Evolutionary conservation across 2,797 vertebrate genomes (phyloP).

Genomic region (Falco concolor): DNA sequence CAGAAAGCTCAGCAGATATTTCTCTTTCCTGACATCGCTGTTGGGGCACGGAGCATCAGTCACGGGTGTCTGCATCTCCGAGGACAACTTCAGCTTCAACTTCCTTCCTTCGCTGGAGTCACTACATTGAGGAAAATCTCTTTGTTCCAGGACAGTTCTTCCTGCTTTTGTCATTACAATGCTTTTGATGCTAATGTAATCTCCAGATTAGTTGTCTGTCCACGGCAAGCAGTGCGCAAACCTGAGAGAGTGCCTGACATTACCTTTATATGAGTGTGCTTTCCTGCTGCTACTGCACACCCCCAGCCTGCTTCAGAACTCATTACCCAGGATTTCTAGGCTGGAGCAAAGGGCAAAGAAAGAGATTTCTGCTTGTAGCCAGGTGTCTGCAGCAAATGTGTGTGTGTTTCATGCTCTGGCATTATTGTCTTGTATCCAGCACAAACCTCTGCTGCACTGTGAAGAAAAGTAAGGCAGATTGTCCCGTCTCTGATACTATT

Average conservation of each 20-base stretch:
- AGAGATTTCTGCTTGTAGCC: not conserved
- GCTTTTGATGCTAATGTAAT: not conserved
- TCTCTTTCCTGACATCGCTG: not conserved
- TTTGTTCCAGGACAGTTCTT: not conserved
- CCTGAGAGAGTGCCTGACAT: not conserved
- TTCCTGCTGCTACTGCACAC: not conserved
- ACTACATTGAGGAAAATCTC: not conserved
- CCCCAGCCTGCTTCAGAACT: not conserved
- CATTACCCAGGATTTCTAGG: not conserved
- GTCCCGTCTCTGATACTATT: not conserved
- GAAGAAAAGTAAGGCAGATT: not conserved
- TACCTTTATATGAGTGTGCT: not conserved
- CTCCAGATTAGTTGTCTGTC: not conserved
- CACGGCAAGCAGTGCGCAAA: not conserved
- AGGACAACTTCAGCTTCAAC: not conserved
- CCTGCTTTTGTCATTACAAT: not conserved
- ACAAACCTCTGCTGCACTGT: not conserved
- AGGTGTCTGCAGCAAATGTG: not conserved
- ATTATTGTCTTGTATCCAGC: not conserved
- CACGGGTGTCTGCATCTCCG: not conserved
- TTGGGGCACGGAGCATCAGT: not conserved
- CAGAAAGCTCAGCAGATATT: not conserved
- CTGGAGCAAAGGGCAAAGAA: not conserved
- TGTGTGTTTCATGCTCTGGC: fast-evolving
- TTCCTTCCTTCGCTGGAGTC: not conserved